phyloP scores from a whole-genome alignment of 2,797 vertebrate species.

The Ctenopoma kingsleyae region DNA sequence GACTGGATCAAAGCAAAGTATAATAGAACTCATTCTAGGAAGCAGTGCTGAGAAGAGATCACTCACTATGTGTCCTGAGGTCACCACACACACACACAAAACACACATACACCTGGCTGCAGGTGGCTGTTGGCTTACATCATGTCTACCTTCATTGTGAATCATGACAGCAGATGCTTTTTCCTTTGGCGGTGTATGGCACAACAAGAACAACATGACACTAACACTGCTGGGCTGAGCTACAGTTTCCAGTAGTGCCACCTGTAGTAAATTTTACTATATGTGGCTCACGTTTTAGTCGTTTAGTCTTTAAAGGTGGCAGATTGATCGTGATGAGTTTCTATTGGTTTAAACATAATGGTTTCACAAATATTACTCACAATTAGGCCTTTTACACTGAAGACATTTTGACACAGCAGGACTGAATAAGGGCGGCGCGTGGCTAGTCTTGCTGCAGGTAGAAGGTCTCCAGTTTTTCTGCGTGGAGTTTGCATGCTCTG shows the following conservation, averaged over 20 bases:
- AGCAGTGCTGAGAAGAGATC: slow-evolving; percentile 56
- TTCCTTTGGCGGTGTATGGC: slow-evolving; percentile 11
- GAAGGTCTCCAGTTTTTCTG: too few relatives aligned
- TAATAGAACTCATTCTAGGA: slow-evolving; percentile 68
- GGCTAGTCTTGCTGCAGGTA: too few relatives aligned
- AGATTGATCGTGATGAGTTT: too few relatives aligned
- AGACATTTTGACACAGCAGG: too few relatives aligned
- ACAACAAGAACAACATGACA: slow-evolving; percentile 25
- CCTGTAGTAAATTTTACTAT: slow-evolving; percentile 4
- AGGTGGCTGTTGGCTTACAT: slow-evolving; percentile 36
- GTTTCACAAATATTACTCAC: too few relatives aligned
- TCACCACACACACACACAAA: slow-evolving; percentile 40
- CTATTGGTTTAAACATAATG: too few relatives aligned
- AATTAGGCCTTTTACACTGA: too few relatives aligned
- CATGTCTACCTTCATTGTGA: slow-evolving; percentile 29
- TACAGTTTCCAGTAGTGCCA: slow-evolving; percentile 2
- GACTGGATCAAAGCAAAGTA: slow-evolving; percentile 53
- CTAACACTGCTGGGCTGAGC: slow-evolving; percentile 11
- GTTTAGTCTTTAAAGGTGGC: too few relatives aligned
- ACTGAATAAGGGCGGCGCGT: too few relatives aligned
- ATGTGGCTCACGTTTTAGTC: neutral
- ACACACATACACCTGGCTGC: slow-evolving; percentile 33
- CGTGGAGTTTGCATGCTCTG: too few relatives aligned
- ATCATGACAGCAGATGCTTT: slow-evolving; percentile 28
- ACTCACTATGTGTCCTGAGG: slow-evolving; percentile 57